Conservation (phyloP, 2,113 vertebrate species). For the Ginglymostoma cirratum region DNA sequence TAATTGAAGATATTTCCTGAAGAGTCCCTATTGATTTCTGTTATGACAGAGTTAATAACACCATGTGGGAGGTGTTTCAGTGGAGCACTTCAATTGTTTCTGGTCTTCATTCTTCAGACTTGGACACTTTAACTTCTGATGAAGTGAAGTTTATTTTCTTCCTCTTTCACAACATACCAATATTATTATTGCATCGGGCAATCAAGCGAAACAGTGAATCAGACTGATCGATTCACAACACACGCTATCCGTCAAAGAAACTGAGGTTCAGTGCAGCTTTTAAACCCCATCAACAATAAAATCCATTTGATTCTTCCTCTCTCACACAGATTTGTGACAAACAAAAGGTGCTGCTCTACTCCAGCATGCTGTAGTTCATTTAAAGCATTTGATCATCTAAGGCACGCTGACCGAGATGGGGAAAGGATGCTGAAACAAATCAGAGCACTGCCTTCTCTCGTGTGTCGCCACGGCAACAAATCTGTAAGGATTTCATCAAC, state of each 20-base stretch:
- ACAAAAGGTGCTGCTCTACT: conserved; percentile 24
- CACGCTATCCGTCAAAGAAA: background rate
- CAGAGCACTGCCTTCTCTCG: conserved; percentile 33
- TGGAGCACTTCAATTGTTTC: background rate
- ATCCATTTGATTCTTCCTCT: background rate
- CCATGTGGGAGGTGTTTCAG: conserved; percentile 35
- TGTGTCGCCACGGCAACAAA: conserved; percentile 38
- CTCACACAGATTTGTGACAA: background rate
- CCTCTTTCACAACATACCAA: background rate
- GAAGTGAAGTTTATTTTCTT: conserved; percentile 15
- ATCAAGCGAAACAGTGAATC: background rate
- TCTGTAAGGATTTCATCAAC: conserved; percentile 38
- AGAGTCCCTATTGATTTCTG: conserved; percentile 30
- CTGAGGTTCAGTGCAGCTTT: background rate
- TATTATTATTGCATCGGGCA: background rate
- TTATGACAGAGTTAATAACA: conserved; percentile 36
- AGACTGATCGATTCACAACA: background rate
- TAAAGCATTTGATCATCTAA: conserved; percentile 22
- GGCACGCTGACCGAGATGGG: conserved; percentile 28
- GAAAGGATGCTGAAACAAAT: conserved; percentile 37
- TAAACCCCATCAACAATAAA: conserved; percentile 4
- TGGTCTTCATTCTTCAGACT: conserved; percentile 22
- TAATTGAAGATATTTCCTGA: conserved; percentile 37
- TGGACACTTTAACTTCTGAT: conserved; percentile 20
- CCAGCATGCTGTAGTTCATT: background rate